A percentile compares a stretch with the other conserved stretches of the same genome.
Evolutionary conservation across 2,888 invertebrate species (phyloP).

Genomic region (Perithous albicinctus): DNA sequence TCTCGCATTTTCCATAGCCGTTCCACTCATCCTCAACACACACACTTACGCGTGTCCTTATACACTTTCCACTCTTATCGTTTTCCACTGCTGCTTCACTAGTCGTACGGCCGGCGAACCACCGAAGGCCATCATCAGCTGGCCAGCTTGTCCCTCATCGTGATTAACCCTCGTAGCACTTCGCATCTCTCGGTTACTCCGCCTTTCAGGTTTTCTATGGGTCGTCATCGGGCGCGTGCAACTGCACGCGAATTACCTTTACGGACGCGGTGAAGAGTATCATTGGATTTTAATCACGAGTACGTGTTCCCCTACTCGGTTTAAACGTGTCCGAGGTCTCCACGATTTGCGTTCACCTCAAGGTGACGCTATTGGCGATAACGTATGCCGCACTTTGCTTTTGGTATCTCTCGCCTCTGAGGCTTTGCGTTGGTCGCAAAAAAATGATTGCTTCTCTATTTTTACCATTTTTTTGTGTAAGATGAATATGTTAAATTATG

Average conservation of each 20-base stretch:
- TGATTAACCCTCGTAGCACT: slow-evolving; percentile 17
- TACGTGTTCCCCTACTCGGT: slow-evolving; percentile 35
- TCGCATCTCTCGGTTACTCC: slow-evolving; percentile 44
- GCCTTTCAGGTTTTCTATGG: slow-evolving; percentile 14
- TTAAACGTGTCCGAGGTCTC: slow-evolving; percentile 15
- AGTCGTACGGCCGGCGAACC: slow-evolving; percentile 4
- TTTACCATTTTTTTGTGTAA: neutral
- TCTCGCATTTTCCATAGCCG: neutral
- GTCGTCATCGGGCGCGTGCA: slow-evolving; percentile 12
- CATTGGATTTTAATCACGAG: slow-evolving; percentile 68
- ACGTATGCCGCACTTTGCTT: neutral
- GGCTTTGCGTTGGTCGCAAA: neutral
- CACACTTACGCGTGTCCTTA: neutral
- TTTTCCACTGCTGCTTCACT: slow-evolving; percentile 15
- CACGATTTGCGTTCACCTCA: neutral
- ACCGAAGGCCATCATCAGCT: slow-evolving; percentile 32
- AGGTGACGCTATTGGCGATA: slow-evolving; percentile 17
- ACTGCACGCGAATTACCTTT: slow-evolving; percentile 44
- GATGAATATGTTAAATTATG: no score
- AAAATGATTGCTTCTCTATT: neutral
- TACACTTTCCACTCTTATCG: slow-evolving; percentile 12
- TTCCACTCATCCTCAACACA: neutral
- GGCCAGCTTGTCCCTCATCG: slow-evolving; percentile 16
- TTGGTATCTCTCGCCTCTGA: no score
- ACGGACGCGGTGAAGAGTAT: slow-evolving; percentile 52